phyloP scores from a whole-genome alignment of 2,797 vertebrate genomes.

The Karalla daura region DNA sequence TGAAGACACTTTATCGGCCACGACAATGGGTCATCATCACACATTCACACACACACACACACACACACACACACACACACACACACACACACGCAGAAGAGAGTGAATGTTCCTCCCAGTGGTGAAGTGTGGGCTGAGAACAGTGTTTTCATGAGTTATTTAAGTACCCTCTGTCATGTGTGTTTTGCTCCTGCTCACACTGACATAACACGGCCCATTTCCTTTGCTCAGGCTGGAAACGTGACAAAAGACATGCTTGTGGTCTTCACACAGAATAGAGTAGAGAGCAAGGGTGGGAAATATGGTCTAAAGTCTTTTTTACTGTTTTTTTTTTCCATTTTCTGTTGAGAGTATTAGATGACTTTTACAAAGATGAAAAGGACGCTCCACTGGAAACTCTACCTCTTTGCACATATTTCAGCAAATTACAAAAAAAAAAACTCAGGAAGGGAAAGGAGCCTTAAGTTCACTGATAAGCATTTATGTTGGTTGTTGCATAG shows the following conservation, averaged over 20 bases:
- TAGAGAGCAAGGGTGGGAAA: conserved; percentile 38
- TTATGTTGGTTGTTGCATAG: no score
- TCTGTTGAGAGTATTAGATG: no score
- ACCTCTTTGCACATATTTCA: no score
- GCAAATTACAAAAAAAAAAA: no score
- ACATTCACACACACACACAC: conserved; percentile 4
- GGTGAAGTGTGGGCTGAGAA: conserved; percentile 61
- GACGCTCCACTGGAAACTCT: no score
- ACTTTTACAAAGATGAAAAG: no score
- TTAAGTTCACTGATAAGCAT: no score
- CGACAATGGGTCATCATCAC: conserved; percentile 40
- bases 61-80: not conserved
- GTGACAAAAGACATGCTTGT: conserved; percentile 60
- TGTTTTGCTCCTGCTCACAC: conserved; percentile 46
- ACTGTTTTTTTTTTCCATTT: no score
- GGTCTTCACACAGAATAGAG: conserved; percentile 43
- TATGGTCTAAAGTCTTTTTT: conserved; percentile 20
- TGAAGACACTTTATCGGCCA: conserved; percentile 53
- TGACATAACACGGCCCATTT: conserved; percentile 74
- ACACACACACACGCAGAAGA: conserved; percentile 12
- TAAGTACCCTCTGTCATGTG: conserved; percentile 68
- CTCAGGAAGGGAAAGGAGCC: no score
- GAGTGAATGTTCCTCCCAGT: conserved; percentile 47
- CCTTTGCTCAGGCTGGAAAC: conserved; percentile 55
- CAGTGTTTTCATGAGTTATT: conserved; percentile 78